Conservation (phyloP, 2,888 invertebrate genomes). For the Gymnocheta viridis region DNA sequence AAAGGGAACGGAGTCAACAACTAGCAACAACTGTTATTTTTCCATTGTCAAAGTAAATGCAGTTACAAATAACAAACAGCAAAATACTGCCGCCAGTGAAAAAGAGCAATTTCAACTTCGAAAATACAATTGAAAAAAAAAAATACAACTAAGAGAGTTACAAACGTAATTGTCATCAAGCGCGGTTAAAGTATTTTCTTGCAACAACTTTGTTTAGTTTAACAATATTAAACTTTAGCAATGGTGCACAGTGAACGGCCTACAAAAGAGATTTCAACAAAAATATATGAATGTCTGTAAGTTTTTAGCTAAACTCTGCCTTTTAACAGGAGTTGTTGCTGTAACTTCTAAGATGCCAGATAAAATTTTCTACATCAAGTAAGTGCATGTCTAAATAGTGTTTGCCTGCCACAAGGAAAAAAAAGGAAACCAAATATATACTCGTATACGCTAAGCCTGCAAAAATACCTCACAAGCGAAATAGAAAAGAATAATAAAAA, state of each 20-base stretch:
- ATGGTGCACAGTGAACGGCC: background rate
- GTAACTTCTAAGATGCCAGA: background rate
- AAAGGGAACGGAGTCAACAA: background rate
- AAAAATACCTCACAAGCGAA: constrained; percentile 34
- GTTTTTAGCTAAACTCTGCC: background rate
- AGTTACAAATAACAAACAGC: constrained; percentile 51
- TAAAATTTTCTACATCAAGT: constrained; percentile 5
- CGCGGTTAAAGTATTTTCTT: constrained; percentile 48
- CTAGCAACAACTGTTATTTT: constrained; percentile 57
- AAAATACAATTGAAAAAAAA: constrained; percentile 11
- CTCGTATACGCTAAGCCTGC: background rate
- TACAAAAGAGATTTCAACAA: background rate
- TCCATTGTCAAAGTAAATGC: constrained; percentile 55
- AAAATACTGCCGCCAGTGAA: constrained; percentile 33
- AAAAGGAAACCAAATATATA: background rate
- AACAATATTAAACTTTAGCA: background rate
- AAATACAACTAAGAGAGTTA: background rate
- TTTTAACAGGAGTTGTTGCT: background rate
- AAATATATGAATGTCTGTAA: background rate
- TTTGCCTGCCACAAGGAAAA: constrained; percentile 32
- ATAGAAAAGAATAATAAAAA: background rate
- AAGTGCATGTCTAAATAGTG: constrained; percentile 39
- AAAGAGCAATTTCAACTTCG: constrained; percentile 38
- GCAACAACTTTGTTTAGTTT: constrained; percentile 42
- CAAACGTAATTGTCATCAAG: constrained; percentile 49